Evolutionary conservation across 2,888 invertebrate genomes (phyloP), one percentile per base, ranked within the genome.

Genomic region (Drosophila suboccidentalis): DNA sequence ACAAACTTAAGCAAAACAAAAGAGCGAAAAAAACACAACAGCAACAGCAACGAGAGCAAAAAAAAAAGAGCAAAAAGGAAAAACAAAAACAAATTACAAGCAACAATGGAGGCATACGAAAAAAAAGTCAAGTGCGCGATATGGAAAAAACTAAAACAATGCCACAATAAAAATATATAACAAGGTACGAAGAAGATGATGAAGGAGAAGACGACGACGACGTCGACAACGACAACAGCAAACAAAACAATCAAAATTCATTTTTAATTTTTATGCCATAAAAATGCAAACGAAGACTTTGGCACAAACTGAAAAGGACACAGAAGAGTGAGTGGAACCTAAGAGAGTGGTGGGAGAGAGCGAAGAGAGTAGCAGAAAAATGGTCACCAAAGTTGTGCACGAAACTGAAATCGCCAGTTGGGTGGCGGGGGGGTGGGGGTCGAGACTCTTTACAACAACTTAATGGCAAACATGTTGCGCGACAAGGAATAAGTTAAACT

Each of bases 201-300:
- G 29, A 53, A 41, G 41, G 49, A 74, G 29, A 29, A 29, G 26
- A 29, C 3, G 26, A 5, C 3, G 65, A 55, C 55, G 65, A 49
- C 17, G 32, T 17, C 17, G 32, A 34, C 32, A 46, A 19, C 29
- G 58, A 47, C 54, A 69, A 58, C 59, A 69, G 54, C 55, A 66
- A 63, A 49, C 49, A 60, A 76, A 85, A 88, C 75, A 87, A 85
- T 72, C 82, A 83, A 89, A 87, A 89, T 85, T 89, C 83, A 83
- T 86, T 87, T 89, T 87, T 85, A 87, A 88, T 83, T 84, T 90
- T 88, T 79, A 87, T 86, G 78, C 84, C 81, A 90, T 90, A 88
- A 90, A 89, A 89, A 89, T 90, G 88, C 90, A 89, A 89, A 89
- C 80, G 88, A 85, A 77, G 85, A 79, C 75, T 73, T 76, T 67